Percentiles rank a stretch among this genome's conserved stretches.
Evolutionary conservation across 2,888 invertebrate genomes (phyloP).

Genomic region (Sepiola atlantica): DNA sequence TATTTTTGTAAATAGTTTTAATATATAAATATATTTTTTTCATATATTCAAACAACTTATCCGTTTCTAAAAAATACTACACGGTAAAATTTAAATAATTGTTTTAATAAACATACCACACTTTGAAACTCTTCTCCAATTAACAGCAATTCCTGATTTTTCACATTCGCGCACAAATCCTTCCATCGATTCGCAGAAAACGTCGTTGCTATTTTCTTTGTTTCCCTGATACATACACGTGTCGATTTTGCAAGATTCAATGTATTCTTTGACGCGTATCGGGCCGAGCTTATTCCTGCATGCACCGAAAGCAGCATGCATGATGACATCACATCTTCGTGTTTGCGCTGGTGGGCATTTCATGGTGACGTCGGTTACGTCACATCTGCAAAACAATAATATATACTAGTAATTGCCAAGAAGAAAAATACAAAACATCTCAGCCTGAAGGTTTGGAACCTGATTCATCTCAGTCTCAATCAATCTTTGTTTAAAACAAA

Average conservation of each 20-base stretch:
- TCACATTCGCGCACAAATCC: neutral
- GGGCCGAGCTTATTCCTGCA: neutral
- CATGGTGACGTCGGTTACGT: neutral
- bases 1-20: no score
- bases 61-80: no score
- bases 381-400: neutral
- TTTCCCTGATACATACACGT: neutral
- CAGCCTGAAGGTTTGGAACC: no score
- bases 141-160: neutral
- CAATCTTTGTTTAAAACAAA: no score
- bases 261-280: neutral
- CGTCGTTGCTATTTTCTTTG: neutral
- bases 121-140: neutral
- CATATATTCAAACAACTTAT: no score
- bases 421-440: no score
- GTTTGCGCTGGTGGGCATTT: neutral
- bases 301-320: neutral
- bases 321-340: neutral
- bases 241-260: neutral
- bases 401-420: no score
- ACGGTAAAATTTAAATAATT: no score
- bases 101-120: constrained; percentile 40
- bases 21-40: no score
- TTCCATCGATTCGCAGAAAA: neutral
- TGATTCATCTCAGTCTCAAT: no score